These are phyloP conservation scores for Meta bourneti DNA, from an alignment of 2,888 invertebrate species.

Conservation along the genomic window DNA sequence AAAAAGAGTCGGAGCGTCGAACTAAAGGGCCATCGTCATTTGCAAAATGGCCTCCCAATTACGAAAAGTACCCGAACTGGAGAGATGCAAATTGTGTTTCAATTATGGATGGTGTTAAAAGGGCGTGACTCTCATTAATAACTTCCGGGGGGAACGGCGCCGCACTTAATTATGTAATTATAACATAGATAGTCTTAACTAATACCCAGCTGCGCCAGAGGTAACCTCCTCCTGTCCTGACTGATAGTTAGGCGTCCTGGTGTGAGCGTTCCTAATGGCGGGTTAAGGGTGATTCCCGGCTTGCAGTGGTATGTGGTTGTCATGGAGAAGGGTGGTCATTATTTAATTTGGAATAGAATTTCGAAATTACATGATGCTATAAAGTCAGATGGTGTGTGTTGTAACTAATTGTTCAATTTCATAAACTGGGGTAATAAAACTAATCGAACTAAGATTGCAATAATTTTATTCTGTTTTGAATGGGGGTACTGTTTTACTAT, in stretches of 20 bases:
- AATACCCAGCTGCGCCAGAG: conserved; percentile 4
- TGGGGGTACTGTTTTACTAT: too few relatives aligned
- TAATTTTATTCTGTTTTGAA: too few relatives aligned
- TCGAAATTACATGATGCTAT: too few relatives aligned
- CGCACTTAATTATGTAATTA: conserved; percentile 70
- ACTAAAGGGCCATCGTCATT: conserved; percentile 13
- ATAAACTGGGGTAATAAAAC: too few relatives aligned
- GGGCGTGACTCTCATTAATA: conserved; percentile 70
- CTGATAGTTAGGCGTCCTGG: conserved; percentile 27
- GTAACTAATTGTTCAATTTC: too few relatives aligned
- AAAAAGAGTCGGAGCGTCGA: background rate
- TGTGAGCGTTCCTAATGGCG: background rate
- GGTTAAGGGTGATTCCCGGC: background rate
- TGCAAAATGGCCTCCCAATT: conserved; percentile 59
- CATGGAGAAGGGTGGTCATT: background rate
- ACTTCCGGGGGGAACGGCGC: conserved; percentile 26
- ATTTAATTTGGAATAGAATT: background rate
- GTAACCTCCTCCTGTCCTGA: background rate
- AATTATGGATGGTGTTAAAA: conserved; percentile 73
- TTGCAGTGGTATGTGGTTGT: background rate
- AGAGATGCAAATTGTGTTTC: conserved; percentile 65
- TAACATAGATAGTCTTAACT: conserved; percentile 42
- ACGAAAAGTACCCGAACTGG: conserved; percentile 41
- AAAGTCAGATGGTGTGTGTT: too few relatives aligned
- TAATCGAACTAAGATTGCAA: too few relatives aligned